Base-by-base conservation (phyloP, 2,113 vertebrate species). In the Chaetops frenatus region DNA sequence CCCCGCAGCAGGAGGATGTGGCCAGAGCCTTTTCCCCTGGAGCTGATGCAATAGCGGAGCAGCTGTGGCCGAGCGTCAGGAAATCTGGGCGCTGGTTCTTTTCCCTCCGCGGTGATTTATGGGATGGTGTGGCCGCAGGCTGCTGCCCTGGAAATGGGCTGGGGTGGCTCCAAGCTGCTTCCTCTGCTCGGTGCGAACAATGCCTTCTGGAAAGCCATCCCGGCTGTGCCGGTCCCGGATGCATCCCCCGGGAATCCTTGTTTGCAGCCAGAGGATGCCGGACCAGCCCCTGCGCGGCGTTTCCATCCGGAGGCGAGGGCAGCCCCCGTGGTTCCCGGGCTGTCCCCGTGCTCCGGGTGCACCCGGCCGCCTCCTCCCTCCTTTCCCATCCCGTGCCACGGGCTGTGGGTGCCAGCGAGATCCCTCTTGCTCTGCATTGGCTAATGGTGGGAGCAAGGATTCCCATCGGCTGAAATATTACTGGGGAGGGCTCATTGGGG, bases 161-260 rank as follows among this genome's bases (percentile, higher is more conserved):
- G 86, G 88, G 80, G 51, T 40, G 78, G 81, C 88, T 95, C 86
- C 92, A 74, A 57, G 84, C 89, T 17, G 88, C 77, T 96, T 95
- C 96, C 96, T 88, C 71, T 24, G 67, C 83, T 73, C 15, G 1
- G 12, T 2, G 4, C 5, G 7, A 91, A 96, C 95, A 96, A 91
- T 95, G 84, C 70, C 6, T 88, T 77, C 58, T 36, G 83, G 66
- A 92, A 91, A 73, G 29, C 53, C 3, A 1, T 58, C n/a, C 53
- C 3, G 11, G 24, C 90, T 29, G 60, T 11, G 45, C n/a, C 2
- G 45, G 24, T 53, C 9, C 29, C 51, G 4, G 8, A 24, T 10
- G 4, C 1, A 20, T 67, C 77, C 90, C 82, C 36, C 4, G 36
- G 86, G 74, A 84, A 51, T 66, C 71, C 47, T 51, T 67, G 69